These are phyloP conservation scores for Altica lythri DNA, from an alignment of 2,888 invertebrate species.

Conservation along the genomic window DNA sequence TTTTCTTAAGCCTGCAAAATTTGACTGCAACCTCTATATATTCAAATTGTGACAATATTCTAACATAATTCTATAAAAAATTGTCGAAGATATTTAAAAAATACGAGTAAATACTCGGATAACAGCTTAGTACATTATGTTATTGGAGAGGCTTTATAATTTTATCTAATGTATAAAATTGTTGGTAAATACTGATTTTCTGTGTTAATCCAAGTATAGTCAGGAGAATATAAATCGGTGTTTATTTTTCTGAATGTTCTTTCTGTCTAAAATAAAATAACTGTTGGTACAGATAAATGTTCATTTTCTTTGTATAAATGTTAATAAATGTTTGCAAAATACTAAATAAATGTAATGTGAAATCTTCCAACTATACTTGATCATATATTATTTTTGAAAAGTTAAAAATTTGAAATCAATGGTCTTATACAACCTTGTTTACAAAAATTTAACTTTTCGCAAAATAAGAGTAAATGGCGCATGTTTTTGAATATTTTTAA, in stretches of 20 bases:
- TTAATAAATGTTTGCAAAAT: no score
- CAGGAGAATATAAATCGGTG: conserved; percentile 3
- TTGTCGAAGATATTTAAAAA: no score
- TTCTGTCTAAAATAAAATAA: conserved; percentile 4
- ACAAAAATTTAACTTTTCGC: conserved; percentile 6
- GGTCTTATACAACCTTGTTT: neutral
- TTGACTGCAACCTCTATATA: no score
- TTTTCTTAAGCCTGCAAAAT: no score
- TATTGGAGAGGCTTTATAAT: no score
- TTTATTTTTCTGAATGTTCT: conserved; percentile 9
- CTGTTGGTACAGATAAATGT: conserved; percentile 6
- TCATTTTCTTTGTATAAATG: conserved; percentile 9
- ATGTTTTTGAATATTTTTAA: conserved; percentile 8
- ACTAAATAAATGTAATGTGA: no score
- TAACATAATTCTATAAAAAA: no score
- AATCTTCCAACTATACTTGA: conserved; percentile 20
- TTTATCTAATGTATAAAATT: no score
- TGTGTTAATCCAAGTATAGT: conserved; percentile 14
- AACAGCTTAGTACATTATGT: no score
- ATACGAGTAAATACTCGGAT: no score
- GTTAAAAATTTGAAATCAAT: neutral
- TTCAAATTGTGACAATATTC: no score
- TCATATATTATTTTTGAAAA: neutral
- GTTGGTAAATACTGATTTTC: neutral
- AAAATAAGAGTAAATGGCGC: neutral